phyloP scores from a whole-genome alignment of 2,888 invertebrate species.

The Agrypnus murinus region DNA sequence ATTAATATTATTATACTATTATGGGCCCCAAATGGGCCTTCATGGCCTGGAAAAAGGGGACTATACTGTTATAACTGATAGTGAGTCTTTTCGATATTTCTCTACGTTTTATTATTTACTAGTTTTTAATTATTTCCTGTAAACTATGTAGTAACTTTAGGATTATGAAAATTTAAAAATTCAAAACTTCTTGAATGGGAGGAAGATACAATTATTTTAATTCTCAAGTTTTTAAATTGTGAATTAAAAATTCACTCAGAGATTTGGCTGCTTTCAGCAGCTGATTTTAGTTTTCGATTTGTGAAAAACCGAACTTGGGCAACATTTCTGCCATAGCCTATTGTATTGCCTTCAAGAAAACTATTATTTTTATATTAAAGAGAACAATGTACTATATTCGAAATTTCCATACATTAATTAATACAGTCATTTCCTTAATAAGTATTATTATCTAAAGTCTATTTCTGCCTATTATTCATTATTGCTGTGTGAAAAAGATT shows the following conservation, averaged over 20 bases:
- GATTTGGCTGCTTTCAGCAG: conserved; percentile 10
- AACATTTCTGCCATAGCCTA: conserved; percentile 32
- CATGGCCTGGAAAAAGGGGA: too few relatives aligned
- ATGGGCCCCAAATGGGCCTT: too few relatives aligned
- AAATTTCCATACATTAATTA: background rate
- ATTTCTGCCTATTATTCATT: conserved; percentile 14
- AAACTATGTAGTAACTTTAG: too few relatives aligned
- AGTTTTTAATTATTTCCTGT: background rate
- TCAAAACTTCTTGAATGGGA: too few relatives aligned
- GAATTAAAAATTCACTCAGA: background rate
- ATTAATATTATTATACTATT: background rate
- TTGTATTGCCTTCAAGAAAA: conserved; percentile 26
- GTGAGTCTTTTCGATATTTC: conserved; percentile 13
- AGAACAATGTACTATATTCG: background rate
- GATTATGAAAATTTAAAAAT: too few relatives aligned
- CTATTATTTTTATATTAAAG: conserved; percentile 17
- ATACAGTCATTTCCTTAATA: too few relatives aligned
- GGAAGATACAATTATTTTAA: too few relatives aligned
- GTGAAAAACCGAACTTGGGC: conserved; percentile 2
- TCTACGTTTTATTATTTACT: background rate
- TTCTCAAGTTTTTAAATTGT: too few relatives aligned
- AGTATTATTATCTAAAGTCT: conserved; percentile 1
- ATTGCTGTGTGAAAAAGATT: conserved; percentile 1
- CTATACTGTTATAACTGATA: too few relatives aligned
- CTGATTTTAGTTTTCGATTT: too few relatives aligned